A percentile compares a stretch with the other conserved stretches of the same genome.
phyloP scores from a whole-genome alignment of 2,797 vertebrate species.

The Poecilia picta region DNA sequence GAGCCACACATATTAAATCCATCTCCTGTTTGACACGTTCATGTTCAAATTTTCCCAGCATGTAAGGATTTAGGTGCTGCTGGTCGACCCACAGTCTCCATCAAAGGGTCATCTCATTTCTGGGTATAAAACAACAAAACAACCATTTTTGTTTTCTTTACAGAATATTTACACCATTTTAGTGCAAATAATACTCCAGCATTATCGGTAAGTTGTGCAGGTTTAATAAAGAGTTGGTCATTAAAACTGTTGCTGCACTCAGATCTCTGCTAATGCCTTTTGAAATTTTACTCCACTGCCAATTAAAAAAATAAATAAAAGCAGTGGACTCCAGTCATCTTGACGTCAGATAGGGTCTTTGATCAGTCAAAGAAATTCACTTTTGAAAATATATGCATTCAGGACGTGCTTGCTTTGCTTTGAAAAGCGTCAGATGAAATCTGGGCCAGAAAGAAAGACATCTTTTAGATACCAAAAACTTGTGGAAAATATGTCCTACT shows the following conservation, averaged over 20 bases:
- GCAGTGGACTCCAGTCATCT: neutral
- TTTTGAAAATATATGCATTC: conserved; percentile 15
- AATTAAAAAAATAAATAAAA: neutral
- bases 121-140: conserved; percentile 6
- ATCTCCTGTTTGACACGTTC: conserved; percentile 22
- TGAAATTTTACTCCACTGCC: neutral
- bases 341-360: conserved; percentile 10
- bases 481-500: neutral
- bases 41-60: conserved; percentile 1
- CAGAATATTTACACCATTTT: neutral
- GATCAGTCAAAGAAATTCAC: conserved; percentile 3
- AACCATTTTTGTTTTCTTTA: neutral
- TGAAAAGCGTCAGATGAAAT: conserved; percentile 8
- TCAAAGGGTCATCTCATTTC: neutral
- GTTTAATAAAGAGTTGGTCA: neutral
- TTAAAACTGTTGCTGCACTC: conserved; percentile 6
- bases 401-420: conserved; percentile 7
- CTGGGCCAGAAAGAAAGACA: neutral
- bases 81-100: neutral
- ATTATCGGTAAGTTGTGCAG: neutral
- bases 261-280: neutral
- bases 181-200: neutral
- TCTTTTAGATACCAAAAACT: neutral
- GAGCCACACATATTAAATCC: neutral
- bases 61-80: conserved; percentile 10